These are phyloP conservation scores for Choloepus didactylus DNA, from an alignment of 2,797 vertebrate genomes.

Conservation along the genomic window DNA sequence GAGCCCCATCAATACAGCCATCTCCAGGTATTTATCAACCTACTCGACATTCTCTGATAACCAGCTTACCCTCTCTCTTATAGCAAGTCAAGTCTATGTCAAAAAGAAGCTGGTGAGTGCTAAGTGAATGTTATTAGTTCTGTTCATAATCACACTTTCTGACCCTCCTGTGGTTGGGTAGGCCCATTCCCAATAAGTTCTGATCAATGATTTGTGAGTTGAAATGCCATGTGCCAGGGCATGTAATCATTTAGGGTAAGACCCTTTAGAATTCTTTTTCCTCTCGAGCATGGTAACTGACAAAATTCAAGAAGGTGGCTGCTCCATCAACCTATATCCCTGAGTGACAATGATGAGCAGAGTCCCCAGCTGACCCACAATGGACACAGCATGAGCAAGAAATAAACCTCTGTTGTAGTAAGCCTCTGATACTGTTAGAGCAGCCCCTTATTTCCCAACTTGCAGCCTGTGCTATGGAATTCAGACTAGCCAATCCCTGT, in stretches of 20 bases:
- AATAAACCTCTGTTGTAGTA: neutral
- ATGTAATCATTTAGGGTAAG: neutral
- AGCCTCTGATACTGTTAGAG: neutral
- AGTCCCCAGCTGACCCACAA: neutral
- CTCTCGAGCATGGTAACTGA: neutral
- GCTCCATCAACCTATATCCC: neutral
- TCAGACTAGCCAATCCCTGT: too few species aligned
- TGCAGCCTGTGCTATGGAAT: too few species aligned
- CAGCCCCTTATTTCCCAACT: neutral
- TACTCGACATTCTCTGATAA: slow-evolving; percentile 19
- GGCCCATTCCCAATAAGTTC: neutral
- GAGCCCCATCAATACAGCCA: neutral
- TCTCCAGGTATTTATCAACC: neutral
- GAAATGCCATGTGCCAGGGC: neutral
- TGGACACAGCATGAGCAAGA: neutral
- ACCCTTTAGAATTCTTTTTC: neutral
- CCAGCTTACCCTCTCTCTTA: neutral
- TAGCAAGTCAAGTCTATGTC: slow-evolving; percentile 26
- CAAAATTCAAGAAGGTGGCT: neutral
- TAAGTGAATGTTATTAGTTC: slow-evolving; percentile 17
- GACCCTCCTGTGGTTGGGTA: neutral
- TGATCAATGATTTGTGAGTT: neutral
- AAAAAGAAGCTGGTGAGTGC: slow-evolving; percentile 3
- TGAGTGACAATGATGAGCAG: neutral
- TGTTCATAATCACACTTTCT: neutral